phyloP scores from a whole-genome alignment of 2,113 vertebrate species.

The Podilymbus podiceps region DNA sequence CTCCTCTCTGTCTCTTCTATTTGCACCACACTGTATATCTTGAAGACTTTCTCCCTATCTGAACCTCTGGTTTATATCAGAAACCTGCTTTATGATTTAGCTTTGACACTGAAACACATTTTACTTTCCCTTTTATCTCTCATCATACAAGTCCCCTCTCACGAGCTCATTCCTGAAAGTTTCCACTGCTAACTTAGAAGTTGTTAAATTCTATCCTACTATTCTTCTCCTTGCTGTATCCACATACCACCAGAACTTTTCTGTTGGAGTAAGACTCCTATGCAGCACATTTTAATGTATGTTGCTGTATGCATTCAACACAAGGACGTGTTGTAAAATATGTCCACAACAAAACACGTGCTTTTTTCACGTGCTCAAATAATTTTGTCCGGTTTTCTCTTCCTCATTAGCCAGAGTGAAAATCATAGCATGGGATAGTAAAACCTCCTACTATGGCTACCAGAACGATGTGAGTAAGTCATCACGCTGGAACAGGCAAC shows the following conservation, averaged over 20 bases:
- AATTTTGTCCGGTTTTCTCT: neutral
- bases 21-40: neutral
- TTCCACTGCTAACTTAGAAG: neutral
- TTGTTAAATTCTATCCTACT: neutral
- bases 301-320: neutral
- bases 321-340: neutral
- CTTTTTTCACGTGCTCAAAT: neutral
- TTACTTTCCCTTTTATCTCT: neutral
- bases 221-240: neutral
- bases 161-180: neutral
- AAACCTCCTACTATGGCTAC: neutral
- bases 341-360: neutral
- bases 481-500: neutral
- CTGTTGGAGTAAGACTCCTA: neutral
- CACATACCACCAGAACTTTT: neutral
- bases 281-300: neutral
- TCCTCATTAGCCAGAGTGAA: neutral
- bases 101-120: neutral
- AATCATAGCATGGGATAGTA: neutral
- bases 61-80: neutral
- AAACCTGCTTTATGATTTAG: neutral
- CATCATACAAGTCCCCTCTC: neutral
- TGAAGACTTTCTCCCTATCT: neutral
- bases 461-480: neutral
- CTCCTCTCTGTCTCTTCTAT: neutral